These are phyloP conservation scores for Neotoxoptera formosana DNA, from an alignment of 1,140 invertebrate genomes.

Conservation along the genomic window DNA sequence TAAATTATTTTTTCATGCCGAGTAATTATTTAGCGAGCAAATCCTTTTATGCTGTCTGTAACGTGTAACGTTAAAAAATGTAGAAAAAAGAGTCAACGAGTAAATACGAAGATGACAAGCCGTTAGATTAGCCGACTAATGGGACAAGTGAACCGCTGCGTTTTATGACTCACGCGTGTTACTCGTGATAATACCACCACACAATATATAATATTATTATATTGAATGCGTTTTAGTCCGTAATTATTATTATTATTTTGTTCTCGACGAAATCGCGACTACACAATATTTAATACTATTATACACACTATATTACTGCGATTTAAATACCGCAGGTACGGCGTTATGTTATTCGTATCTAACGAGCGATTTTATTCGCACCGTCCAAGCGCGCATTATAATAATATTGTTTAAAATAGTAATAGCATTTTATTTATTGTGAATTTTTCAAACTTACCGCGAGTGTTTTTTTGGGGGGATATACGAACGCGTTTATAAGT, in stretches of 20 bases:
- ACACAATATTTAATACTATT: background rate
- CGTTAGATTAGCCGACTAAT: slow-evolving; percentile 1
- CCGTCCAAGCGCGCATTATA: too few species aligned
- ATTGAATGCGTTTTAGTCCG: background rate
- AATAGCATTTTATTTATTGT: too few species aligned
- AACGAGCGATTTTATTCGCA: too few species aligned
- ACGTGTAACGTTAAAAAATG: background rate
- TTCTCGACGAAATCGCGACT: background rate
- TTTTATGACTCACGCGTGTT: background rate
- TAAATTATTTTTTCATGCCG: background rate
- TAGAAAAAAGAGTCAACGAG: background rate
- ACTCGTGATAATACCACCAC: background rate
- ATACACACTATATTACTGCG: too few species aligned
- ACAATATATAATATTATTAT: background rate
- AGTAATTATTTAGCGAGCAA: background rate
- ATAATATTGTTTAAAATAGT: too few species aligned
- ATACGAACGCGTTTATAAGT: too few species aligned
- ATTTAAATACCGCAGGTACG: too few species aligned
- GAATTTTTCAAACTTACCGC: too few species aligned
- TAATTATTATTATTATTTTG: background rate
- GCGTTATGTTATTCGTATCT: too few species aligned
- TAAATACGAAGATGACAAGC: slow-evolving; percentile 16
- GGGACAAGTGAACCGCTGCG: background rate
- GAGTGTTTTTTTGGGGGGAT: too few species aligned
- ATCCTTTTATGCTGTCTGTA: background rate